Conservation (phyloP, 2,113 vertebrate genomes). For the Pachyramphus minor region DNA sequence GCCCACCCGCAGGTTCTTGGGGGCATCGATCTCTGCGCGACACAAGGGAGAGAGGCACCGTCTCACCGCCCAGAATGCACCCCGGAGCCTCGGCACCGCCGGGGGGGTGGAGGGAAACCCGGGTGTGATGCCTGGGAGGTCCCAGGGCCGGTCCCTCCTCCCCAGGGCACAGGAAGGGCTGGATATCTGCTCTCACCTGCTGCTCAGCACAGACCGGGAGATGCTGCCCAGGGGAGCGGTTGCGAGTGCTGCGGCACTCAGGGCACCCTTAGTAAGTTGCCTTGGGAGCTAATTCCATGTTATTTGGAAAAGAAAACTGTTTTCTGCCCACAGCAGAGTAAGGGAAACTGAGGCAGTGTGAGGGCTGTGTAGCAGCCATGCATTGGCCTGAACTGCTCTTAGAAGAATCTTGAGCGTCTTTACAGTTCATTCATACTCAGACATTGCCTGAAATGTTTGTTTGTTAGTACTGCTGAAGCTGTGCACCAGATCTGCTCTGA, state of each 20-base stretch:
- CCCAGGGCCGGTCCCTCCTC: rapidly evolving
- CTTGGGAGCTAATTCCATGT: neutral
- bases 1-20: conserved; percentile 88
- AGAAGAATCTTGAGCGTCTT: neutral
- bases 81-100: rapidly evolving
- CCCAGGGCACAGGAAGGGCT: neutral
- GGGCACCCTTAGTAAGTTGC: neutral
- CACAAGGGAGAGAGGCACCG: conserved; percentile 70
- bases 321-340: neutral
- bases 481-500: neutral
- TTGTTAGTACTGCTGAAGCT: neutral
- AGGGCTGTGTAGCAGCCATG: neutral
- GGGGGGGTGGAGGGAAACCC: rapidly evolving
- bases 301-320: neutral
- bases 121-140: neutral
- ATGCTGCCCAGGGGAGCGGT: rapidly evolving
- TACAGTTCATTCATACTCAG: neutral
- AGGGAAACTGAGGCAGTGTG: neutral
- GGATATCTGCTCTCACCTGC: neutral
- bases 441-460: neutral
- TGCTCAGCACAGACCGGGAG: neutral
- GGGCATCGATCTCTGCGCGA: conserved; percentile 91
- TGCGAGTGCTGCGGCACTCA: neutral
- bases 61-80: rapidly evolving
- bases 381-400: neutral